Evolutionary conservation across 2,888 invertebrate species (phyloP).

Genomic region (Willowsia nigromaculata): DNA sequence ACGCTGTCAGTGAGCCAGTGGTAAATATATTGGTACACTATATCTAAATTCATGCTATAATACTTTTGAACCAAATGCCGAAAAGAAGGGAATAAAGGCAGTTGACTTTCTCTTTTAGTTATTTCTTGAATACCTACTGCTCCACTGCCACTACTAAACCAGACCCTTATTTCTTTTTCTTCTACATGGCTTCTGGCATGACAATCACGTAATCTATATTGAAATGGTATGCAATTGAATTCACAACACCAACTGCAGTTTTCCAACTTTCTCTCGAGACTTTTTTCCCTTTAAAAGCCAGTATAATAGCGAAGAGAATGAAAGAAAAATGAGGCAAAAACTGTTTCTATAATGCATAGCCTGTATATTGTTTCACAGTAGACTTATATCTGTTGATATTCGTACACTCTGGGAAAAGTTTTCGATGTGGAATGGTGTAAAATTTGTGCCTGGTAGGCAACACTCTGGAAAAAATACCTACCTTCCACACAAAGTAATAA

Average conservation of each 20-base stretch:
- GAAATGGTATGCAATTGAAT: conserved; percentile 69
- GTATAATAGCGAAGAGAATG: background rate
- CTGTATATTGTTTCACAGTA: background rate
- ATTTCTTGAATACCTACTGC: background rate
- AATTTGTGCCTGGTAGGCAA: background rate
- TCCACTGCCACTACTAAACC: background rate
- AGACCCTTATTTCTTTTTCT: background rate
- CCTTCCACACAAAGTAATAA: background rate
- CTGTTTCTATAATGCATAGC: background rate
- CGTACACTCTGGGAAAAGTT: background rate
- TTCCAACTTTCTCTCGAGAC: conserved; percentile 59
- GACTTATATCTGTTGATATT: background rate
- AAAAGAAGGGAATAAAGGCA: conserved; percentile 7
- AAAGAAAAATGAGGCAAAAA: background rate
- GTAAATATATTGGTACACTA: background rate
- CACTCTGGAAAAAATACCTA: background rate
- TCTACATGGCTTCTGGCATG: conserved; percentile 59
- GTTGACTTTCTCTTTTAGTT: background rate
- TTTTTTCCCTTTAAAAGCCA: conserved; percentile 22
- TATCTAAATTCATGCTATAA: background rate
- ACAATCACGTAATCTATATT: conserved; percentile 69
- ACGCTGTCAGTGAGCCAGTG: background rate
- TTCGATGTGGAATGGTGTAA: background rate
- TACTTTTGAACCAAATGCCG: background rate
- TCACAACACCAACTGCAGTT: conserved; percentile 62